phyloP scores from a whole-genome alignment of 2,888 invertebrate genomes.

The Campoletis raptor region DNA sequence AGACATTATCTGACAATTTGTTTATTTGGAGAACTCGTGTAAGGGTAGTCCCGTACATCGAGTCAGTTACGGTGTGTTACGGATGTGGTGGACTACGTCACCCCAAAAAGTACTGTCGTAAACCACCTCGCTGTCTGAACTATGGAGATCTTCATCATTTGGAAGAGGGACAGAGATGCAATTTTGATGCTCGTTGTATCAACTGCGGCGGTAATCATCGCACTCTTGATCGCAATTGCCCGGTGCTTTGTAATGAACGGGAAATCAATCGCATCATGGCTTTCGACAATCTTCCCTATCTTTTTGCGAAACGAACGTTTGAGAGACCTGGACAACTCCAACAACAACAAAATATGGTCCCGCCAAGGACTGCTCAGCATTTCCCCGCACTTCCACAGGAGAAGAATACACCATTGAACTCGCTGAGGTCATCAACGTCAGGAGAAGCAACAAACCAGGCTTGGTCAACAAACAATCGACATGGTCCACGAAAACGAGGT shows the following conservation, averaged over 20 bases:
- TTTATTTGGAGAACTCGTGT: no score
- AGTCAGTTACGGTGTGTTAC: background rate
- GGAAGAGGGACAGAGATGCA: slow-evolving; percentile 16
- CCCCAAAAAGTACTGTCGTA: no score
- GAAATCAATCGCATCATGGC: slow-evolving; percentile 52
- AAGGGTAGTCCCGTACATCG: no score
- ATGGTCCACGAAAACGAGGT: no score
- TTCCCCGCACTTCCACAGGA: no score
- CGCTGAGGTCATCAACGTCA: background rate
- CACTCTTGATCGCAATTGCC: slow-evolving; percentile 27
- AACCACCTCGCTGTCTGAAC: no score
- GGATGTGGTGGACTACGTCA: no score
- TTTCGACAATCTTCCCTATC: slow-evolving; percentile 41
- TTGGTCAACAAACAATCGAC: no score
- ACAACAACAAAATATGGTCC: background rate
- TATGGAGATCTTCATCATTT: background rate
- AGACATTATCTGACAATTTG: no score
- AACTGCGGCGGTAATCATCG: slow-evolving; percentile 37
- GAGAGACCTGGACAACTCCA: background rate
- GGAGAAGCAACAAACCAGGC: no score
- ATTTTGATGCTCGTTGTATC: slow-evolving; percentile 9
- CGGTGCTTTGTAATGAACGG: background rate
- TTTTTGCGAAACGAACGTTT: slow-evolving; percentile 13
- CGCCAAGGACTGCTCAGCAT: no score
- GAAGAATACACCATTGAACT: background rate